Conservation (phyloP, 2,888 invertebrate genomes). For the Scaptomyza polygonia region DNA sequence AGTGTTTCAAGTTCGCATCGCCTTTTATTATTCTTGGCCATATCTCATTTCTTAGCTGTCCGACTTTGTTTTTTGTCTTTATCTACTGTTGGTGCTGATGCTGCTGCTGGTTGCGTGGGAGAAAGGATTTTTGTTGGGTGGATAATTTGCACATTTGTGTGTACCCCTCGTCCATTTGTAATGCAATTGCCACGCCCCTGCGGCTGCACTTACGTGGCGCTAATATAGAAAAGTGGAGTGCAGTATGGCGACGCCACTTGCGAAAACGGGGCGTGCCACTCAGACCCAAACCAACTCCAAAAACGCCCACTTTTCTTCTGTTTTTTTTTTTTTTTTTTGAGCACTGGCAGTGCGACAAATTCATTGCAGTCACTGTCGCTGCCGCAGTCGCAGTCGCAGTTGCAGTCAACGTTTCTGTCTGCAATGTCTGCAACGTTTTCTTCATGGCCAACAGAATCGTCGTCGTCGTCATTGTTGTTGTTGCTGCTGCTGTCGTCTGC, state of each 20-base stretch:
- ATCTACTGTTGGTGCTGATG: slow-evolving; percentile 26
- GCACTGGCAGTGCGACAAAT: slow-evolving; percentile 64
- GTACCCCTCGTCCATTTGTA: slow-evolving; percentile 46
- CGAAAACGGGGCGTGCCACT: slow-evolving; percentile 58
- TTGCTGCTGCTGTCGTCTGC: slow-evolving; percentile 36
- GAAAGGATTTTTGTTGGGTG: not conserved
- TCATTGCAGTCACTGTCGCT: slow-evolving; percentile 56
- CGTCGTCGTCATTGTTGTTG: slow-evolving; percentile 22
- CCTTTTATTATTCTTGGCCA: slow-evolving; percentile 10
- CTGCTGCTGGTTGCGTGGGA: not conserved
- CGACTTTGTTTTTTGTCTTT: slow-evolving; percentile 23
- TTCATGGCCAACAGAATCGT: slow-evolving; percentile 54
- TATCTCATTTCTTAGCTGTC: slow-evolving; percentile 38
- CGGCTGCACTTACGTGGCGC: slow-evolving; percentile 72
- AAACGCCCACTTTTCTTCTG: slow-evolving; percentile 41
- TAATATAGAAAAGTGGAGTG: slow-evolving; percentile 75
- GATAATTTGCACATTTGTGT: slow-evolving; percentile 41
- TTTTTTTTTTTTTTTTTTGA: no score
- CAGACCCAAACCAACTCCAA: not conserved
- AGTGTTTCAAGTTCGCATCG: slow-evolving; percentile 30
- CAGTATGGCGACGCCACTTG: slow-evolving; percentile 61
- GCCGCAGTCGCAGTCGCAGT: slow-evolving; percentile 9
- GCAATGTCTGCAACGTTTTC: slow-evolving; percentile 52
- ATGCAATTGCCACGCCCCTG: slow-evolving; percentile 74
- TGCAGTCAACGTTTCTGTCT: slow-evolving; percentile 29